phyloP scores from a whole-genome alignment of 2,797 vertebrate species.

The Platalea minor region DNA sequence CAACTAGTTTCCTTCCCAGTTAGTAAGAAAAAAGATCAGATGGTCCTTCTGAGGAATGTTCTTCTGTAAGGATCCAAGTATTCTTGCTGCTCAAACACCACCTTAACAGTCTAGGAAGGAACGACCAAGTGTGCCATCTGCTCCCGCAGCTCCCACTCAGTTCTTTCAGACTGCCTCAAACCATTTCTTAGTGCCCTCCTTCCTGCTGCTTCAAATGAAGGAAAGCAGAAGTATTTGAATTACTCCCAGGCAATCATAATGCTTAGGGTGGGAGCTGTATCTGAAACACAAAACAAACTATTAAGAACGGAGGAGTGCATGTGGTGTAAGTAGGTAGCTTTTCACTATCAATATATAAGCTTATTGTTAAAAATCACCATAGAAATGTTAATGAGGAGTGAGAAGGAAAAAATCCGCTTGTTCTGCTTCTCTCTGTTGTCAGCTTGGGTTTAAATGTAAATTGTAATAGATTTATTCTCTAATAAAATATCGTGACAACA shows the following conservation, averaged over 20 bases:
- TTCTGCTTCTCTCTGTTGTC: not conserved
- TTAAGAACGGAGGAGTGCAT: not conserved
- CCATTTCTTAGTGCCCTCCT: constrained; percentile 17
- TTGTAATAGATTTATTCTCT: not conserved
- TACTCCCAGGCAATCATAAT: constrained; percentile 16
- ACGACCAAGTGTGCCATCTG: constrained; percentile 34
- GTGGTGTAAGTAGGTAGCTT: not conserved
- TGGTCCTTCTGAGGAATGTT: constrained; percentile 19
- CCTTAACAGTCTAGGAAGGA: constrained; percentile 59
- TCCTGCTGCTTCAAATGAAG: constrained; percentile 53
- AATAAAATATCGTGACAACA: not conserved
- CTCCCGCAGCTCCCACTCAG: constrained; percentile 29
- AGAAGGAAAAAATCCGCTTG: not conserved
- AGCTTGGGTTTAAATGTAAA: not conserved
- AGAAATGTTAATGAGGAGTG: not conserved
- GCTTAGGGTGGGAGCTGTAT: not conserved
- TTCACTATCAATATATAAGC: not conserved
- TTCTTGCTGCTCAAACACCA: constrained; percentile 37
- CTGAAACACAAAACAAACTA: not conserved
- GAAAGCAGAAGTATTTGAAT: constrained; percentile 32
- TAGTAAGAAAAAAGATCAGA: constrained; percentile 1
- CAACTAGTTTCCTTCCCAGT: not conserved
- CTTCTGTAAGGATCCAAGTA: not conserved
- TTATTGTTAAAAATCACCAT: not conserved
- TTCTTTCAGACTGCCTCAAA: constrained; percentile 60